Conservation (phyloP, 2,113 vertebrate species). For the Larimichthys polyactis region DNA sequence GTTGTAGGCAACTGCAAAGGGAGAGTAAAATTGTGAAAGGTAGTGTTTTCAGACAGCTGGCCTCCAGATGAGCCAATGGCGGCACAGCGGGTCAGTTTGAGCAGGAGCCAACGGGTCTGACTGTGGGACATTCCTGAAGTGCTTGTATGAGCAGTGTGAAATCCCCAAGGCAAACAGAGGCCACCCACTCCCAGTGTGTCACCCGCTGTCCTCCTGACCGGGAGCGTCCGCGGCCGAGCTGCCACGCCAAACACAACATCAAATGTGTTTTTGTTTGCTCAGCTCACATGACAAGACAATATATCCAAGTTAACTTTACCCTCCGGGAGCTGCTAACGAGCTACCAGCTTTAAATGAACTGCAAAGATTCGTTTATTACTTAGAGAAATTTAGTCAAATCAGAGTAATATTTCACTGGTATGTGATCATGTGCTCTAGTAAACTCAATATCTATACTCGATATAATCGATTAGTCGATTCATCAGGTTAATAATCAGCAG, state of each 20-base stretch:
- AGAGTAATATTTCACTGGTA: not conserved
- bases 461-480: too few species aligned
- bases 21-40: conserved; percentile 38
- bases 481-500: not conserved
- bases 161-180: conserved; percentile 77
- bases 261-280: not conserved
- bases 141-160: conserved; percentile 77
- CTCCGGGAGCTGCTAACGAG: too few species aligned
- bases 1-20: conserved; percentile 49
- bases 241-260: not conserved
- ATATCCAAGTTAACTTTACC: not conserved
- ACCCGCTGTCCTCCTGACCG: conserved; percentile 33
- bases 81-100: conserved; percentile 56
- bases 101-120: conserved; percentile 75
- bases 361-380: not conserved
- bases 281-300: not conserved
- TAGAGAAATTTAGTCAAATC: not conserved
- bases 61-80: conserved; percentile 65
- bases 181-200: conserved; percentile 69
- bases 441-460: not conserved
- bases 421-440: not conserved
- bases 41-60: conserved; percentile 70
- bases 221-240: not conserved
- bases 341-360: not conserved
- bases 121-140: conserved; percentile 79